Evolutionary conservation across 2,888 invertebrate genomes (phyloP).

Genomic region (Caenorhabditis sulstoni): DNA sequence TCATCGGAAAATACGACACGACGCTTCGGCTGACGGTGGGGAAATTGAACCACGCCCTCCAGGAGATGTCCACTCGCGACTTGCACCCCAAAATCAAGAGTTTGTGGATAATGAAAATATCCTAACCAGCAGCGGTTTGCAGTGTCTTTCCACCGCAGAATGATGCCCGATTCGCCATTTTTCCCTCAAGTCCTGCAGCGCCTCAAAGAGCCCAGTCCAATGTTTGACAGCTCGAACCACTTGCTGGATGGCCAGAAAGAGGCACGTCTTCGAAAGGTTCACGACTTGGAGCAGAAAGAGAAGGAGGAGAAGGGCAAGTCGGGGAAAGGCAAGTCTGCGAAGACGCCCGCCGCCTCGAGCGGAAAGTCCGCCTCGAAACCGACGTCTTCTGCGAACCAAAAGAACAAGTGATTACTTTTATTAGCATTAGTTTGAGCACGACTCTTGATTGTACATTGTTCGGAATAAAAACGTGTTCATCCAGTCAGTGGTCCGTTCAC

Average conservation of each 20-base stretch:
- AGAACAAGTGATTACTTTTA: slow-evolving; percentile 24
- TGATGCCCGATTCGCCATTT: not conserved
- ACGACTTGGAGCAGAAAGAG: not conserved
- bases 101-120: too few relatives aligned
- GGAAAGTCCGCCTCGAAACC: too few relatives aligned
- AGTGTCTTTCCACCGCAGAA: slow-evolving; percentile 31
- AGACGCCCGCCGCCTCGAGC: not conserved
- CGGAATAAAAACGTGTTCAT: not conserved
- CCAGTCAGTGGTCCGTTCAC: slow-evolving; percentile 31
- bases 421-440: slow-evolving; percentile 32
- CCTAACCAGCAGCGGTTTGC: too few relatives aligned
- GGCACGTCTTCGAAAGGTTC: slow-evolving; percentile 22
- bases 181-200: slow-evolving; percentile 15
- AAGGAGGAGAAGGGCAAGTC: not conserved
- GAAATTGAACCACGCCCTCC: slow-evolving; percentile 24
- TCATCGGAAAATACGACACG: slow-evolving; percentile 34
- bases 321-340: slow-evolving; percentile 13
- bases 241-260: slow-evolving; percentile 36
- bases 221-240: slow-evolving; percentile 34
- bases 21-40: slow-evolving; percentile 15
- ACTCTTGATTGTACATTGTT: slow-evolving; percentile 28
- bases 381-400: not conserved
- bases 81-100: slow-evolving; percentile 51
- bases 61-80: slow-evolving; percentile 37
- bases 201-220: slow-evolving; percentile 28